Evolutionary conservation across 2,888 invertebrate genomes (phyloP).

Genomic region (Leuctra nigra): DNA sequence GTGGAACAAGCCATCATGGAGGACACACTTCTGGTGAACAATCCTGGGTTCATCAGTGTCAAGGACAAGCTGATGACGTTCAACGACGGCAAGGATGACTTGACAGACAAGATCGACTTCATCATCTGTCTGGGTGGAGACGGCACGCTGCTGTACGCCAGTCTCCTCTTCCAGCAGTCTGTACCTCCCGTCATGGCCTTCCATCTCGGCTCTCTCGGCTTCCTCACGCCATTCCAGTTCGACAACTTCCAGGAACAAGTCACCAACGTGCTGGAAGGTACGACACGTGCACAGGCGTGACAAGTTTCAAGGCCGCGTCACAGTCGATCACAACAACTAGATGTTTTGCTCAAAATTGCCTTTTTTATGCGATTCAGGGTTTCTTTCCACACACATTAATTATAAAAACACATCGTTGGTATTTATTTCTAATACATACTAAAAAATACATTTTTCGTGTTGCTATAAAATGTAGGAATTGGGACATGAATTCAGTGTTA

Average conservation of each 20-base stretch:
- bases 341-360: conserved; percentile 18
- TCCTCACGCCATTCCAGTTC: conserved; percentile 92
- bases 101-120: conserved; percentile 95
- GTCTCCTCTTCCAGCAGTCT: conserved; percentile 88
- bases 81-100: conserved; percentile 85
- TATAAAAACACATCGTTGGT: too few species aligned
- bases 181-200: conserved; percentile 98
- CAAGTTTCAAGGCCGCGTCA: too few species aligned
- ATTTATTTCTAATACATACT: too few species aligned
- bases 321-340: too few species aligned
- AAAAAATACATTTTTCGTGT: too few species aligned
- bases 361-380: conserved; percentile 8
- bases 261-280: conserved; percentile 88
- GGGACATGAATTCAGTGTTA: too few species aligned
- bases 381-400: neutral
- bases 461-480: too few species aligned
- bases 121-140: conserved; percentile 95
- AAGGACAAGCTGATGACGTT: conserved; percentile 79
- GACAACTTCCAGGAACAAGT: conserved; percentile 92
- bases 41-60: conserved; percentile 65
- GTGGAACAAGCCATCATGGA: conserved; percentile 88
- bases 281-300: too few species aligned
- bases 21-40: conserved; percentile 68
- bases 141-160: conserved; percentile 93
- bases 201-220: conserved; percentile 92